Evolutionary conservation across 2,113 vertebrate genomes (phyloP), one percentile per base, ranked within the genome.

Genomic region (Dicentrarchus labrax): DNA sequence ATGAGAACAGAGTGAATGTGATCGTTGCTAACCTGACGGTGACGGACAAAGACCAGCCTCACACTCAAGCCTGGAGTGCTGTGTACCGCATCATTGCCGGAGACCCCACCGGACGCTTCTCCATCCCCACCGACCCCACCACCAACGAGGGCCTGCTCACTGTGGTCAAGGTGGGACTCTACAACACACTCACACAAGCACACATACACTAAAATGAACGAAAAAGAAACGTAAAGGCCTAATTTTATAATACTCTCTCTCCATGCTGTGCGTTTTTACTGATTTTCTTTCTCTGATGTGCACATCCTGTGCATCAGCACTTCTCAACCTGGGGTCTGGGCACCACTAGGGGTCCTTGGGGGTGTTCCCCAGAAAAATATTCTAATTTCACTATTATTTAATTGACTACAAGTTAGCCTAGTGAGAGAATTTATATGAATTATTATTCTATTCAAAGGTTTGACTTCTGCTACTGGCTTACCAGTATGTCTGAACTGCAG

Each of bases 121-220:
- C 96, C 92, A 97, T 99, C 91, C 95, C 96, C 0, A 99, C 98
- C 0, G 97, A 99, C 82, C 97, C 97, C 48, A 96, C 96, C 89
- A 98, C 96, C 86, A 99, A 99, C 0, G 98, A 99, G 11, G 98
- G 98, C n/a, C 92, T 99, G 68, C 96, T 99, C 68, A 99, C 98
- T 0, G 98, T 99, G 47, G 94, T 98, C 24, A 99, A 99, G 96
- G 98, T 99, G 70, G 16, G 65, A 9, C 73, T 22, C 12, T 41
- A n/a, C 12, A 47, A 21, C 68, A 51, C 24, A 38, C 16, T 6
- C 12, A 30, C n/a, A 47, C 60, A 3, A 11, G 21, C 36, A 38
- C 12, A 54, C 11, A 43, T 9, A 24, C n/a, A 36, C 30, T 5
- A 2, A 5, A 16, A 45, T 45, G 4, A 24, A 24, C 41, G n/a